Evolutionary conservation across 2,113 vertebrate species (phyloP), one percentile per base, ranked within the genome.

Genomic region (Andinoacara biseriatus): DNA sequence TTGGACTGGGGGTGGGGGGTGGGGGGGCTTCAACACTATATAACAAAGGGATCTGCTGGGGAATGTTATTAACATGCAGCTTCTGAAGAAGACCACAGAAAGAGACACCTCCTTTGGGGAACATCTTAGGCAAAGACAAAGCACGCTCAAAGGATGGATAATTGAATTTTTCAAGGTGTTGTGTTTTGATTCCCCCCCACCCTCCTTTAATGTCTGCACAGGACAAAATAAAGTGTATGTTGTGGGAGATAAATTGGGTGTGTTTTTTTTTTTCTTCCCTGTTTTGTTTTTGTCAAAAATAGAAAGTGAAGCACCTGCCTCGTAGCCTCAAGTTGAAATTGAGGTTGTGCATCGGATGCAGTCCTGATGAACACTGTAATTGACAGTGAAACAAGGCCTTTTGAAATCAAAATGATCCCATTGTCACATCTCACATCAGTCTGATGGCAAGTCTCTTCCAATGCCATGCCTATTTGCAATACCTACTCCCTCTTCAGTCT

Each of bases 111-210:
- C 87, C 85, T 92, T 87, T 74, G 69, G 62, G 59, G 61, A 81
- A 91, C 84, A 87, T 87, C 82, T 85, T 38, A 76, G 67, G 59
- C 24, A 49, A 56, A 24, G 46, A 72, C 57, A 33, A 69, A 38
- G 81, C 56, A 58, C 2, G 31, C 40, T 63, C 52, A 80, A 22
- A 78, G 58, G 54, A 81, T 13, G 59, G 33, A 78, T 91, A 93
- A 93, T 93, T 92, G 91, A 93, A 93, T 93, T 87, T 88, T 85
- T 79, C 56, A 80, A 81, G 79, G 83, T 82, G 82, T 89, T 86
- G 78, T 83, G 49, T 80, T 88, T 78, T 84, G 60, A 81, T 77
- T 38, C 4, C 15, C 15, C n/a, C 18, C 14, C 5, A 10, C 4
- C 11, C 26, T n/a, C 29, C n/a, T 13, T 80, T 82, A 65, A 76